These are phyloP conservation scores for Myopa testacea DNA, from an alignment of 2,888 invertebrate species.

Conservation along the genomic window DNA sequence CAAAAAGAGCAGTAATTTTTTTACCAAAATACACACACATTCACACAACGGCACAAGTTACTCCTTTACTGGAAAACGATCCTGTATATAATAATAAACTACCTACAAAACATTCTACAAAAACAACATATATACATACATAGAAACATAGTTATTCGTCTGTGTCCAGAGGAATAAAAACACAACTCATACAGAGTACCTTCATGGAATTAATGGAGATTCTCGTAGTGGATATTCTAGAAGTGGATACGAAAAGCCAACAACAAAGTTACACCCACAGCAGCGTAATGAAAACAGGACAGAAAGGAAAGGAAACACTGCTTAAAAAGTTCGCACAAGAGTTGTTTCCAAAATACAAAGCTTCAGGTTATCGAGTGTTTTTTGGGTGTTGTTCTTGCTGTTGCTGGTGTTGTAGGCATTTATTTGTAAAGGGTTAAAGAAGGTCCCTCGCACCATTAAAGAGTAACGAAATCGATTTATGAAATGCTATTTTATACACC, in stretches of 20 bases:
- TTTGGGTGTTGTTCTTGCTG: background rate
- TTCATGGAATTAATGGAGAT: slow-evolving; percentile 26
- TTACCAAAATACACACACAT: too few relatives aligned
- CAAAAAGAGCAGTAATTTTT: too few relatives aligned
- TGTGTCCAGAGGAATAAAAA: too few relatives aligned
- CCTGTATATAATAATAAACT: too few relatives aligned
- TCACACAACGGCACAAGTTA: too few relatives aligned
- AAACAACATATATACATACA: too few relatives aligned
- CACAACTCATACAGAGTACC: too few relatives aligned
- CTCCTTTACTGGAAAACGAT: too few relatives aligned
- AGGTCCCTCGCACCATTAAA: background rate
- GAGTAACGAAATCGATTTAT: background rate
- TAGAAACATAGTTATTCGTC: too few relatives aligned
- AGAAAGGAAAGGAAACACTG: background rate
- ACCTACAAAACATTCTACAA: too few relatives aligned
- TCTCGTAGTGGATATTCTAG: background rate
- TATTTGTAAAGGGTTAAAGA: background rate
- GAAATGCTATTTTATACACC: slow-evolving; percentile 16
- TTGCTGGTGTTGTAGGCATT: background rate
- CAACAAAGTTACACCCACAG: background rate
- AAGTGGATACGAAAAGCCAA: background rate
- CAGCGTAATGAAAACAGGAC: too few relatives aligned
- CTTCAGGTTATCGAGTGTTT: slow-evolving; percentile 10
- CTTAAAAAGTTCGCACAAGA: slow-evolving; percentile 16
- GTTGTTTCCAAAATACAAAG: slow-evolving; percentile 29